Evolutionary conservation across 2,113 vertebrate species (phyloP).

Genomic region (Rhipidura dahli): DNA sequence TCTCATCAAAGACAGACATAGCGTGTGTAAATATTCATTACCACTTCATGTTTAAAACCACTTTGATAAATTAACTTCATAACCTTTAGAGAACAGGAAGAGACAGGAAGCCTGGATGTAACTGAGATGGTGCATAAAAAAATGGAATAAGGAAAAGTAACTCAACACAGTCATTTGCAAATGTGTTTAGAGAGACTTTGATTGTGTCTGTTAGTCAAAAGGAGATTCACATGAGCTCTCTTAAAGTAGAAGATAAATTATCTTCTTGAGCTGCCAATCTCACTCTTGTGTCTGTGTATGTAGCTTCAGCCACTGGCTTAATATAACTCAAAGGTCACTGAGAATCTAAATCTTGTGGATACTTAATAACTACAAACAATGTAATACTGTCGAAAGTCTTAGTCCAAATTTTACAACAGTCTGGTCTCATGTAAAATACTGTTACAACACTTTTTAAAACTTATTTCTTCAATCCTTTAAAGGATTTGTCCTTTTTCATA

Average conservation of each 20-base stretch:
- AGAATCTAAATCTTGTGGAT: neutral
- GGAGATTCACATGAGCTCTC: neutral
- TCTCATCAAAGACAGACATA: slow-evolving; percentile 60
- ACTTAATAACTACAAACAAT: neutral
- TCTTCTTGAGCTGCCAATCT: neutral
- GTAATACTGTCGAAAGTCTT: neutral
- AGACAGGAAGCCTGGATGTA: slow-evolving; percentile 53
- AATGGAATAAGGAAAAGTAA: neutral
- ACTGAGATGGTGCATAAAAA: slow-evolving; percentile 6
- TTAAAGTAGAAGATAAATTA: neutral
- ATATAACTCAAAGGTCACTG: neutral
- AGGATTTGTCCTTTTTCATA: neutral
- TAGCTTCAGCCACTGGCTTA: neutral
- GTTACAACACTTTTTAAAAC: neutral
- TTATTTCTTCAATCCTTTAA: neutral
- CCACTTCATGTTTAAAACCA: slow-evolving; percentile 41
- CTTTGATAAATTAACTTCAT: slow-evolving; percentile 67
- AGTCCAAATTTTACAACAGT: neutral
- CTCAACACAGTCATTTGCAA: neutral
- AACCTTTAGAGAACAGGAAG: slow-evolving; percentile 63
- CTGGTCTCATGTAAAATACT: neutral
- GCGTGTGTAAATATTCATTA: slow-evolving; percentile 47
- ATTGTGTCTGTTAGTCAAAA: neutral
- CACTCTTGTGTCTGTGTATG: neutral
- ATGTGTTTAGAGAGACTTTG: slow-evolving; percentile 18